A percentile compares a stretch with the other conserved stretches of the same genome.
phyloP scores from a whole-genome alignment of 2,888 invertebrate genomes.

The Caenorhabditis afra region DNA sequence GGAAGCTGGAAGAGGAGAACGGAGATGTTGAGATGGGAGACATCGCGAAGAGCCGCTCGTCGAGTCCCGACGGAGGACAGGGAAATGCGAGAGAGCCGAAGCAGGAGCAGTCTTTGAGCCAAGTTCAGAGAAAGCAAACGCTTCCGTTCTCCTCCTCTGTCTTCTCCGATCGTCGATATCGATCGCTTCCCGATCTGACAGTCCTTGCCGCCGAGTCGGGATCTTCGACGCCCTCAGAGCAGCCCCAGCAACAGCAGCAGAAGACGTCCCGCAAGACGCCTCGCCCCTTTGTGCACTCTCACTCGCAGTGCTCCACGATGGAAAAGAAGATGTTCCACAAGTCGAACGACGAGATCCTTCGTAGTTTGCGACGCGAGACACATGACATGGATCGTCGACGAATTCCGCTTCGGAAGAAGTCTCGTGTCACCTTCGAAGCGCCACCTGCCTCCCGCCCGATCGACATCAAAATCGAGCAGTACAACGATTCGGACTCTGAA shows the following conservation, averaged over 20 bases:
- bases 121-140: constrained; percentile 65
- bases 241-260: constrained; percentile 14
- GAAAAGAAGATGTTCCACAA: constrained; percentile 51
- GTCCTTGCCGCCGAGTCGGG: constrained; percentile 40
- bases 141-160: constrained; percentile 75
- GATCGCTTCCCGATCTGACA: constrained; percentile 77
- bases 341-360: constrained; percentile 55
- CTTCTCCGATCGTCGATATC: constrained; percentile 74
- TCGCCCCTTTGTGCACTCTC: constrained; percentile 53
- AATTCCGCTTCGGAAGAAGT: constrained; percentile 53
- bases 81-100: constrained; percentile 58
- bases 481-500: constrained; percentile 62
- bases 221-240: constrained; percentile 17
- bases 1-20: constrained; percentile 62
- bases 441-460: constrained; percentile 49
- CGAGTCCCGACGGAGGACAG: constrained; percentile 61
- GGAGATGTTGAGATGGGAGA: constrained; percentile 35
- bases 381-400: constrained; percentile 24
- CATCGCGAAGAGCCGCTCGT: constrained; percentile 53
- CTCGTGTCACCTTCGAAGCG: constrained; percentile 53
- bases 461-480: constrained; percentile 59
- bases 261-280: constrained; percentile 29
- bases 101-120: constrained; percentile 63
- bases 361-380: constrained; percentile 37
- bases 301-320: constrained; percentile 52